These are phyloP conservation scores for Acanthosoma haemorrhoidale DNA, from an alignment of 2,888 invertebrate genomes.

Conservation along the genomic window DNA sequence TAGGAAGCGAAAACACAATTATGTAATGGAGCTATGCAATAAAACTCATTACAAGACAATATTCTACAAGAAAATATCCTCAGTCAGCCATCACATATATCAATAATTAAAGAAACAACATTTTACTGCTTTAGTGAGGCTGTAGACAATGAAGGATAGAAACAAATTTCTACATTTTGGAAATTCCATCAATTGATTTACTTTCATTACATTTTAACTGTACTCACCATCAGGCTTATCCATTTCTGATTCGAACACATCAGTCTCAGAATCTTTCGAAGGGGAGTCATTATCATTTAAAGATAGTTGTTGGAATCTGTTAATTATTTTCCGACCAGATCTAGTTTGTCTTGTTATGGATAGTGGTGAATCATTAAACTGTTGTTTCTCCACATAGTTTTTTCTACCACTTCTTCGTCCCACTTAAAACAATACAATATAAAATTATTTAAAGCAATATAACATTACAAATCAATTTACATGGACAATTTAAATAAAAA, in stretches of 20 bases:
- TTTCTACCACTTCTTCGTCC: background rate
- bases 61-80: no score
- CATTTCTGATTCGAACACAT: background rate
- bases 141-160: no score
- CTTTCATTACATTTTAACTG: background rate
- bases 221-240: constrained; percentile 12
- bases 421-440: background rate
- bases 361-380: background rate
- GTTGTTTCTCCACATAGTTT: background rate
- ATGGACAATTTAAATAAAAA: no score
- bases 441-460: no score
- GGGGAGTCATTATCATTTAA: background rate
- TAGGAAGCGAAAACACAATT: no score
- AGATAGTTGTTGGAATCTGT: background rate
- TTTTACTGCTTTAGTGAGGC: no score
- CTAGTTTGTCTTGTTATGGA: background rate
- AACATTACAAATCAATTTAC: no score
- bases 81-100: no score
- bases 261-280: background rate
- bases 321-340: constrained; percentile 12
- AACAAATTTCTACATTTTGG: no score
- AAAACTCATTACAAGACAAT: no score
- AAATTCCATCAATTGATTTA: background rate
- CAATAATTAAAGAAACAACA: no score
- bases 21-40: no score